Percentiles rank a stretch among this genome's conserved stretches.
phyloP scores from a whole-genome alignment of 1,140 invertebrate species.

The Thalassaphorura encarpata region DNA sequence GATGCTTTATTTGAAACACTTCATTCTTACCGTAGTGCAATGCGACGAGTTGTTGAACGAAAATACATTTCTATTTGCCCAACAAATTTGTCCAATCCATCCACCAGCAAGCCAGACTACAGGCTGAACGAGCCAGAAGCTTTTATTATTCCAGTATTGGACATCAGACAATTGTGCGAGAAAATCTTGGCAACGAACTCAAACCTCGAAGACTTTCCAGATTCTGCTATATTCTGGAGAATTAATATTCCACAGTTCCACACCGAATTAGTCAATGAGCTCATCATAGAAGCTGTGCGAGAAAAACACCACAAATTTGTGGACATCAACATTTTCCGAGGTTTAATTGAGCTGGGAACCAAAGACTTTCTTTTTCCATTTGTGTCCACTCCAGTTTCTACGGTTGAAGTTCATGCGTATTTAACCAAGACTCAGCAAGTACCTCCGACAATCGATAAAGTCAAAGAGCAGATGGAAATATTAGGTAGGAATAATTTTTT shows the following conservation, averaged over 20 bases:
- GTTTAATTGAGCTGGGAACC: slow-evolving; percentile 2
- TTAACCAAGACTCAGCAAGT: neutral
- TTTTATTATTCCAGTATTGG: neutral
- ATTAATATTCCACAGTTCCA: slow-evolving; percentile 22
- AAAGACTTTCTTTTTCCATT: neutral
- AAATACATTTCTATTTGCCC: neutral
- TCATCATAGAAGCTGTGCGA: slow-evolving; percentile 18
- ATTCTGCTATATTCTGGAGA: slow-evolving; percentile 18
- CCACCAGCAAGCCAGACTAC: too few species aligned
- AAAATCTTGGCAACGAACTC: slow-evolving; percentile 3
- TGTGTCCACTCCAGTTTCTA: slow-evolving; percentile 1
- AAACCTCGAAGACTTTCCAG: slow-evolving; percentile 10
- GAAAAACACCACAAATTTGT: slow-evolving; percentile 6
- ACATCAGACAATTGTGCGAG: neutral
- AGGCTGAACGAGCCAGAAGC: too few species aligned
- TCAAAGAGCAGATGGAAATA: slow-evolving; percentile 14
- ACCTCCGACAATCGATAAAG: neutral
- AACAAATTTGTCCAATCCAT: neutral
- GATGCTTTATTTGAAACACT: slow-evolving; percentile 1
- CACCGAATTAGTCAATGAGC: slow-evolving; percentile 15
- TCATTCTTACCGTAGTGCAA: neutral
- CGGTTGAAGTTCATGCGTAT: neutral
- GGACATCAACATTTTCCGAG: slow-evolving; percentile 10
- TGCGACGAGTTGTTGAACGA: slow-evolving; percentile 5
- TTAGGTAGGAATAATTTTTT: slow-evolving; percentile 2